Base-by-base conservation (phyloP, 2,113 vertebrate species). In the Neogobius melanostomus region DNA sequence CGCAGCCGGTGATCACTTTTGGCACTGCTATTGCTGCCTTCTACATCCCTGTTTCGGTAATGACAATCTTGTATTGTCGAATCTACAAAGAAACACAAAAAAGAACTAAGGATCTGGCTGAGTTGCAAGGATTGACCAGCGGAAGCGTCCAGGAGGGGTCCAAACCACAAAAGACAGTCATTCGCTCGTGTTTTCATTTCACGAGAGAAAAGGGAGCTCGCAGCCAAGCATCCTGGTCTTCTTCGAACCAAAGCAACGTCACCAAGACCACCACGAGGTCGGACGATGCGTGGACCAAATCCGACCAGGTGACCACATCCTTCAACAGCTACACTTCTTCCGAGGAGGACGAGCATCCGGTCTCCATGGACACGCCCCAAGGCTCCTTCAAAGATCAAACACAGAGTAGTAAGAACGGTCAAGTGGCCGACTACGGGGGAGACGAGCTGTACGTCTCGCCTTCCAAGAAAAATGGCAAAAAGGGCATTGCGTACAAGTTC, bases 71-170 rank as follows among this genome's bases (percentile, higher is more conserved):
- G 61, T 99, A 99, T 85, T 98, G 96, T 77, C 90, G 96, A 67
- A 99, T 99, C 89, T 99, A 99, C 86, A 95, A 96, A 84, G 98
- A 99, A 90, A 99, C 98, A 0, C 96, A 98, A 82, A 98, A 92
- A 83, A 95, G 98, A 68, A 98, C 96, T 74, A 98, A 98, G 87
- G 97, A 99, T 77, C 92, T 99, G 47, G 96, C 96, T 46, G 97
- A 98, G 71, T 93, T 99, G 52, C 98, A 97, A 87, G 98, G 96
- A 14, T 94, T 96, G 0, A 91, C 95, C 2, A 93, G 91, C 4
- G 90, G 92, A 69, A 91, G 90, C 8, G 91, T 93, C 59, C 84
- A 82, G 7, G 92, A 93, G 79, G 92, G 89, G 62, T 80, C 84
- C 66, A 96, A 94, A 89, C 92, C 95, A 1, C 95, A 91, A 74